Base-by-base conservation (phyloP, 2,888 invertebrate genomes). In the Nephrotoma flavescens region DNA sequence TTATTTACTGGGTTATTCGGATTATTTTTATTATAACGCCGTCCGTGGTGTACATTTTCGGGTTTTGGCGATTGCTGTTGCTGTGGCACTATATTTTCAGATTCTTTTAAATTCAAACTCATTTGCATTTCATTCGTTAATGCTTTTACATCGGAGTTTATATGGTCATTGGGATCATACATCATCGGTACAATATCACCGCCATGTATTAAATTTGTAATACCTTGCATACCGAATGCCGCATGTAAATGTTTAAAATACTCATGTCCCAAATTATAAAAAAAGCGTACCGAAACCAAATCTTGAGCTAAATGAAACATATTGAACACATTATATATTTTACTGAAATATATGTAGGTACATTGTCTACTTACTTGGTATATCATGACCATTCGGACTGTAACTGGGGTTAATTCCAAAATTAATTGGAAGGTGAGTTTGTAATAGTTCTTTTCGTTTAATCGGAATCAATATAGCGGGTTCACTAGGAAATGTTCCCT, bases 241-340 rank as follows among this genome's bases (percentile, higher is more conserved):
- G 85, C 86, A 6, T 88, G 87, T 44, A 87, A 57, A 45, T 88
- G 88, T 45, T 88, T 88, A 86, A 88, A 88, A 86, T 88, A 93
- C 87, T 95, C 94, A 88, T 94, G 91, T 89, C 95, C 95, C 89
- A 95, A 91, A 90, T 95, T 95, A 91, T 93, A 95, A 91, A 94
- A 95, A 90, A 93, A 95, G 87, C 94, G 93, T 87, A 95, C 90
- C 6, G 95, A 94, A 11, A 93, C 91, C 86, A 94, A 91, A 89
- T 95, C 95, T 92, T 86, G 86, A 0, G 91, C 91, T 87, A 91
- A 89, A 88, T 2, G 31, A 86, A 86, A 86, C 11, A 44, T 44
- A 85, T 44, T 83, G n/a, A 3, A 15, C 7, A 42, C 4, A 42
- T 84, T 84, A 85, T 44, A 31, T 4, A 12, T 9, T 7, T 71